Evolutionary conservation across 2,113 vertebrate species (phyloP).

Genomic region (Ellobius talpinus): DNA sequence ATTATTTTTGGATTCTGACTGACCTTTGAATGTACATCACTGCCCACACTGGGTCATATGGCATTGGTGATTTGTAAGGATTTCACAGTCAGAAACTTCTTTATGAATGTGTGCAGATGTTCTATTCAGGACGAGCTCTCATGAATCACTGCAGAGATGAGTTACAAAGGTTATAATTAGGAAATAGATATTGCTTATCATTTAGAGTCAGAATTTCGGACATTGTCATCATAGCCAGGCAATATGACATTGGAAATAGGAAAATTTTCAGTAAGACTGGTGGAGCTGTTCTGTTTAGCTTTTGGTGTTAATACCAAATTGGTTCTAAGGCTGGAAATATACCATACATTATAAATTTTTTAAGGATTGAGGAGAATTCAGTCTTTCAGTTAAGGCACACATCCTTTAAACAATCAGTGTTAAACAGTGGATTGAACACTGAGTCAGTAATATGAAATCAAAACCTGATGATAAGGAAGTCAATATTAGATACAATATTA

Average conservation of each 20-base stretch:
- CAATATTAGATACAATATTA: not conserved
- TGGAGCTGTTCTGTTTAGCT: not conserved
- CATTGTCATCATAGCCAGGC: not conserved
- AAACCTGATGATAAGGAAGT: not conserved
- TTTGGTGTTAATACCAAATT: not conserved
- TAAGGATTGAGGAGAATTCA: not conserved
- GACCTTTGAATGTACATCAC: constrained; percentile 5
- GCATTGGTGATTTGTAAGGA: not conserved
- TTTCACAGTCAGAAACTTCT: not conserved
- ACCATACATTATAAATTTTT: not conserved
- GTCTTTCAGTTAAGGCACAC: not conserved
- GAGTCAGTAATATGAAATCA: not conserved
- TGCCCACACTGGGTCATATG: not conserved
- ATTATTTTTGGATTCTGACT: not conserved
- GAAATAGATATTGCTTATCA: not conserved
- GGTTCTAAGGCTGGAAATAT: constrained; percentile 14
- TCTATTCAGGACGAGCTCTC: not conserved
- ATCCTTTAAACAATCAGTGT: not conserved
- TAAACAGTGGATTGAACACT: not conserved
- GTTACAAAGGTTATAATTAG: not conserved
- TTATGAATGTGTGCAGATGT: not conserved
- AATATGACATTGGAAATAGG: not conserved
- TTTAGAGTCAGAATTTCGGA: not conserved
- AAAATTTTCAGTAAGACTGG: not conserved
- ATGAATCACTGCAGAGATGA: not conserved